Conservation (phyloP, 2,797 vertebrate species). For the Enoplosus armatus region DNA sequence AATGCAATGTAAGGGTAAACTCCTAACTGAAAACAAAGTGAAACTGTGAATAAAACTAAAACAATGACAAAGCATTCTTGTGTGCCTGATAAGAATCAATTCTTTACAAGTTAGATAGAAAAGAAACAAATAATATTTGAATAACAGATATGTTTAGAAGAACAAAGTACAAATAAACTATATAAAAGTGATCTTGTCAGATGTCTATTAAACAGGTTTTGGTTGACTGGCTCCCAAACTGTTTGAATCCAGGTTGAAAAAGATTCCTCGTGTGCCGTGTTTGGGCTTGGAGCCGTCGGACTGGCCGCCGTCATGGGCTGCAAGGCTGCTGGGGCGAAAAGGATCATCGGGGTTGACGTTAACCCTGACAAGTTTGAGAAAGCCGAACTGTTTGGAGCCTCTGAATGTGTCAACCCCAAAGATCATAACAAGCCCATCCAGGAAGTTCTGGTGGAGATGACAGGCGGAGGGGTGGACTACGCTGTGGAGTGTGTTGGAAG, state of each 20-base stretch:
- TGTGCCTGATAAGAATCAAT: neutral
- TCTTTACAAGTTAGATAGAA: neutral
- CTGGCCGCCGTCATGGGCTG: constrained; percentile 90
- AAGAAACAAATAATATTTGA: neutral
- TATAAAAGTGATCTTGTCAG: neutral
- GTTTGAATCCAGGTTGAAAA: constrained; percentile 83
- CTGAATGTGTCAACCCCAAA: constrained; percentile 88
- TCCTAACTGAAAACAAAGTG: neutral
- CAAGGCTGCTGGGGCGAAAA: constrained; percentile 82
- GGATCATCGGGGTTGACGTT: constrained; percentile 89
- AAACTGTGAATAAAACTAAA: neutral
- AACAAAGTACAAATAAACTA: neutral
- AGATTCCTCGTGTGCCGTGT: constrained; percentile 82
- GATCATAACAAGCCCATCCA: constrained; percentile 82
- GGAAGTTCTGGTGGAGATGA: constrained; percentile 86
- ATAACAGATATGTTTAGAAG: neutral
- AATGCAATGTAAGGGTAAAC: neutral
- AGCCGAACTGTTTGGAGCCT: constrained; percentile 86
- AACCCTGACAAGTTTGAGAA: constrained; percentile 87
- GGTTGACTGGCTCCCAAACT: neutral
- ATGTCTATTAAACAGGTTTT: neutral
- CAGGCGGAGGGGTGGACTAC: constrained; percentile 80
- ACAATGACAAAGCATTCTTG: neutral
- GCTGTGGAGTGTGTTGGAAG: constrained; percentile 88
- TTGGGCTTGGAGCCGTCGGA: constrained; percentile 89